These are phyloP conservation scores for Drosophila formosana DNA, from an alignment of 2,888 invertebrate genomes.

Conservation along the genomic window DNA sequence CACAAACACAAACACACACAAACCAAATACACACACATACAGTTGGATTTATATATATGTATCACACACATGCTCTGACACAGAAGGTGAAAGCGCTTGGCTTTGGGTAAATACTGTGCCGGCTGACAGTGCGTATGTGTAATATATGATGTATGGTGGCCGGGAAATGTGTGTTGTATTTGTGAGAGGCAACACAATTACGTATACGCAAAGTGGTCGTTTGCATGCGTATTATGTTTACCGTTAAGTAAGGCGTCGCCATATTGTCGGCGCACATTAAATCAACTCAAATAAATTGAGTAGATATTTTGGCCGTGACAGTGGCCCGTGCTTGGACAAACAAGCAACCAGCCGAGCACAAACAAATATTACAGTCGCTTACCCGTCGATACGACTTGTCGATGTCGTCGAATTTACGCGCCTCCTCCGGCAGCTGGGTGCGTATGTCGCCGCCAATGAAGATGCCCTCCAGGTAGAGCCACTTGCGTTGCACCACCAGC, in stretches of 20 bases:
- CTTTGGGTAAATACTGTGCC: constrained; percentile 61
- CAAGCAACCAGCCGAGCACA: constrained; percentile 36
- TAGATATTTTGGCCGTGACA: constrained; percentile 56
- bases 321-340: constrained; percentile 37
- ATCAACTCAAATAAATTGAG: constrained; percentile 76
- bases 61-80: constrained; percentile 17
- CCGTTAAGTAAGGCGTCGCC: constrained; percentile 81
- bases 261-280: constrained; percentile 79
- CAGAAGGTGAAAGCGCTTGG: constrained; percentile 69
- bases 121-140: constrained; percentile 56
- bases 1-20: constrained; percentile 48
- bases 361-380: constrained; percentile 52
- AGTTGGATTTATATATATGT: constrained; percentile 20
- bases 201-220: constrained; percentile 76
- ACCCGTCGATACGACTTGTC: constrained; percentile 92
- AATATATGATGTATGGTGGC: constrained; percentile 41
- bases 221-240: constrained; percentile 82
- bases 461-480: constrained; percentile 96
- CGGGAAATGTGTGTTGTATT: constrained; percentile 21
- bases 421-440: constrained; percentile 94
- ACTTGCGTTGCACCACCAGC: constrained; percentile 94
- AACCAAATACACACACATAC: constrained; percentile 1
- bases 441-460: constrained; percentile 96
- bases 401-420: constrained; percentile 95
- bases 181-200: constrained; percentile 65